Percentiles rank a stretch among this genome's conserved stretches.
Conservation (phyloP, 2,888 invertebrate species). For the Heliconius charithonia region DNA sequence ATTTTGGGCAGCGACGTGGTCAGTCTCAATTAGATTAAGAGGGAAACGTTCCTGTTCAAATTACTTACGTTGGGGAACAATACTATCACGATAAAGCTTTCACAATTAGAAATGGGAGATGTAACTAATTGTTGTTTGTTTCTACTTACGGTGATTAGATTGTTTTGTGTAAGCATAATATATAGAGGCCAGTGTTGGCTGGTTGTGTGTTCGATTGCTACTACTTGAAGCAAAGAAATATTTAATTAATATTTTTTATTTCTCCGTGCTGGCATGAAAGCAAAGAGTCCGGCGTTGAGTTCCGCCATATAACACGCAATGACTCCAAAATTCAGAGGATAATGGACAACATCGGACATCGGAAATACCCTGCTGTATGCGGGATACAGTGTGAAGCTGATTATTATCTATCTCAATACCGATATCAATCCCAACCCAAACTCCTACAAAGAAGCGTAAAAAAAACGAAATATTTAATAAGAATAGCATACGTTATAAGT, state of each 20-base stretch:
- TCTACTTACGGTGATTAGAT: conserved; percentile 13
- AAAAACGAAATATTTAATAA: not conserved
- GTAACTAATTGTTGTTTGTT: conserved; percentile 24
- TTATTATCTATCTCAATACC: too few relatives aligned
- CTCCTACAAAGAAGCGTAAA: not conserved
- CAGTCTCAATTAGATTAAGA: conserved; percentile 78
- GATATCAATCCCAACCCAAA: not conserved
- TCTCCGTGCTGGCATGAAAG: too few relatives aligned
- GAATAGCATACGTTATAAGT: not conserved
- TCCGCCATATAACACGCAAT: too few relatives aligned
- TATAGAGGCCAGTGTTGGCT: too few relatives aligned
- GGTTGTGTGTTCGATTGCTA: too few relatives aligned
- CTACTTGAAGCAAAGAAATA: too few relatives aligned
- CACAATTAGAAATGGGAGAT: conserved; percentile 31
- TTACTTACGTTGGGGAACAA: conserved; percentile 69
- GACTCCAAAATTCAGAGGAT: too few relatives aligned
- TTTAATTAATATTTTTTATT: too few relatives aligned
- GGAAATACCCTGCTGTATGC: too few relatives aligned
- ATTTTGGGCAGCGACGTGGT: conserved; percentile 70
- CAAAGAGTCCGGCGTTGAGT: too few relatives aligned
- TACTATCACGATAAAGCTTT: conserved; percentile 60
- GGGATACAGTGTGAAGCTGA: too few relatives aligned
- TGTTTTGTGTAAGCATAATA: conserved; percentile 6
- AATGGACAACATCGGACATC: too few relatives aligned
- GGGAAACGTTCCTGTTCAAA: conserved; percentile 68